phyloP scores from a whole-genome alignment of 2,797 vertebrate species.

The Acipenser transmontanus region DNA sequence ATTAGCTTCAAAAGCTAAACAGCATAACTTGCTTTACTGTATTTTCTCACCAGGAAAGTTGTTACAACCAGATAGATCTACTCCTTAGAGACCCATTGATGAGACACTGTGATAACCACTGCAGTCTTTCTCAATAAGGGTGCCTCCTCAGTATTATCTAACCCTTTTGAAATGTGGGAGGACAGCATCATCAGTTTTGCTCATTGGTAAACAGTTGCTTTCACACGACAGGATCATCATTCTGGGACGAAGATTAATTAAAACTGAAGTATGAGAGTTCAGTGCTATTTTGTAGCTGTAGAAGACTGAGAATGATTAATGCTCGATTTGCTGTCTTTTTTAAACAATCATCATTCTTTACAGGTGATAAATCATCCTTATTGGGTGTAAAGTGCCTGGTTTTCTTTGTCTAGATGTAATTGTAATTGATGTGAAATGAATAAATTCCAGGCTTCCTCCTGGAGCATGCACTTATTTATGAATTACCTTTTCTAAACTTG shows the following conservation, averaged over 20 bases:
- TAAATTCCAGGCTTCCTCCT: too few species aligned
- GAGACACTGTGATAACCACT: background rate
- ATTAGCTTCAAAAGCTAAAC: too few species aligned
- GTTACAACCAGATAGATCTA: background rate
- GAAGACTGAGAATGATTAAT: constrained; percentile 23
- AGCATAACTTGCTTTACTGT: too few species aligned
- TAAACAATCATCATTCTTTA: constrained; percentile 12
- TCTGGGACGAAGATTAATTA: constrained; percentile 2
- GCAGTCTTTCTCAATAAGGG: background rate
- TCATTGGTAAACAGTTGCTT: constrained; percentile 37
- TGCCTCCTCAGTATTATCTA: background rate
- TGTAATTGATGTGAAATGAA: too few species aligned
- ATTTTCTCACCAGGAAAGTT: too few species aligned
- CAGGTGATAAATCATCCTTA: background rate
- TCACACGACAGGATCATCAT: constrained; percentile 15
- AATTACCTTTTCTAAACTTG: too few species aligned
- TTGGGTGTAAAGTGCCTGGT: too few species aligned
- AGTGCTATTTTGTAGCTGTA: background rate
- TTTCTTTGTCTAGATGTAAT: too few species aligned
- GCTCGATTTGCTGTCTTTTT: constrained; percentile 7
- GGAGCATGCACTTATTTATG: too few species aligned
- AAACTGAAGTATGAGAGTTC: constrained; percentile 14
- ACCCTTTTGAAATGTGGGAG: background rate
- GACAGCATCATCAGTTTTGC: constrained; percentile 11
- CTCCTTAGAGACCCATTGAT: background rate